phyloP scores from a whole-genome alignment of 2,113 vertebrate genomes.

The Pseudopodoces humilis region DNA sequence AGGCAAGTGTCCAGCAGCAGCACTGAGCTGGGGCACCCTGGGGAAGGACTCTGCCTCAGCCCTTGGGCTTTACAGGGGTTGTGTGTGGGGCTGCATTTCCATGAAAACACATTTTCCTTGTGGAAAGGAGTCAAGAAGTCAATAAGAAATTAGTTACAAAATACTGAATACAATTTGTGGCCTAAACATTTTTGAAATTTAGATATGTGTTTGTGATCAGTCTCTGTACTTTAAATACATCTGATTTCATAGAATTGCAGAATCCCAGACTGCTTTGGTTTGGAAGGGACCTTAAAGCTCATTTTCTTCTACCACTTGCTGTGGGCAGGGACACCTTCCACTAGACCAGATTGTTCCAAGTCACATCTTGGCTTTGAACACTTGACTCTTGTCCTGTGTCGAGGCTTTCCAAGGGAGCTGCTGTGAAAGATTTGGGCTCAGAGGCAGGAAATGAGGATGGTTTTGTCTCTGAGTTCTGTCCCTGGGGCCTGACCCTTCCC shows the following conservation, averaged over 20 bases:
- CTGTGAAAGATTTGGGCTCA: background rate
- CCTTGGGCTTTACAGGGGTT: background rate
- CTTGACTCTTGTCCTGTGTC: background rate
- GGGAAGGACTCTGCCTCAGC: background rate
- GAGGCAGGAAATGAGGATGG: background rate
- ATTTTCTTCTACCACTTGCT: background rate
- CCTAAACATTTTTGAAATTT: background rate
- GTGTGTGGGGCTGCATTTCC: background rate
- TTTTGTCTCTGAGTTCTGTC: background rate
- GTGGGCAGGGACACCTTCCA: background rate
- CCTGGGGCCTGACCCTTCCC: background rate
- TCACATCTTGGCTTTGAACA: background rate
- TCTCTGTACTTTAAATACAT: background rate
- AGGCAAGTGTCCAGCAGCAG: conserved; percentile 65
- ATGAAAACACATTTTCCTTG: background rate
- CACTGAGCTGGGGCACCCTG: background rate
- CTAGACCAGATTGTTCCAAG: background rate
- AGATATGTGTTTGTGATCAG: background rate
- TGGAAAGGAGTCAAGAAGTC: background rate
- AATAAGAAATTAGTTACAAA: background rate
- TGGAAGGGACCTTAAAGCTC: background rate
- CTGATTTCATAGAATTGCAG: background rate
- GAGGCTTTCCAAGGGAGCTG: background rate
- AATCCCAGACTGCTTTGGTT: background rate
- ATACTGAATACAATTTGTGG: background rate